Evolutionary conservation across 2,113 vertebrate species (phyloP).

Genomic region (Tursiops truncatus): DNA sequence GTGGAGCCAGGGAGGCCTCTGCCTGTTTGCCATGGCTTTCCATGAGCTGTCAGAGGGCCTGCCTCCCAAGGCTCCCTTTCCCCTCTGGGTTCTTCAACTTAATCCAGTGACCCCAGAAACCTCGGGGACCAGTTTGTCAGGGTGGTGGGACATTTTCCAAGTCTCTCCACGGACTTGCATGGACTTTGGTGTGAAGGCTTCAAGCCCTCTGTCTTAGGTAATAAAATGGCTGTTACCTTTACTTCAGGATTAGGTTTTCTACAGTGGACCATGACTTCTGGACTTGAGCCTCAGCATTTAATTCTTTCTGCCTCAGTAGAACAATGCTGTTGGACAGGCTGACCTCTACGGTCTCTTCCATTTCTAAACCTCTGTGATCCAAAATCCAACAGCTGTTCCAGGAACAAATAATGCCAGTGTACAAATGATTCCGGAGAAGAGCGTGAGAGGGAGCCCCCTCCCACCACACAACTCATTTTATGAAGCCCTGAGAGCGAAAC

Average conservation of each 20-base stretch:
- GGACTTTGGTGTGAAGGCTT: not conserved
- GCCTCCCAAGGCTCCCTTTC: not conserved
- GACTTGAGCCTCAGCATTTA: not conserved
- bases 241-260: not conserved
- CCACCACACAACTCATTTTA: not conserved
- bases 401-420: not conserved
- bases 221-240: not conserved
- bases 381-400: slow-evolving; percentile 27
- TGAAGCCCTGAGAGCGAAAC: not conserved
- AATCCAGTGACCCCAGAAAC: not conserved
- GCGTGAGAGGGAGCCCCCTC: not conserved
- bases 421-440: not conserved
- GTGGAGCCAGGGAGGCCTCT: not conserved
- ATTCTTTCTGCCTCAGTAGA: not conserved
- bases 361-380: not conserved
- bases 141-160: not conserved
- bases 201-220: not conserved
- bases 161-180: not conserved
- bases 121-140: not conserved
- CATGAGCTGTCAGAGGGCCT: not conserved
- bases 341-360: not conserved
- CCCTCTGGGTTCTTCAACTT: not conserved
- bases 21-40: not conserved
- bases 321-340: not conserved
- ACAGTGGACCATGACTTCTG: not conserved